These are phyloP conservation scores for Butorides virescens DNA, from an alignment of 2,113 vertebrate species.

Conservation along the genomic window DNA sequence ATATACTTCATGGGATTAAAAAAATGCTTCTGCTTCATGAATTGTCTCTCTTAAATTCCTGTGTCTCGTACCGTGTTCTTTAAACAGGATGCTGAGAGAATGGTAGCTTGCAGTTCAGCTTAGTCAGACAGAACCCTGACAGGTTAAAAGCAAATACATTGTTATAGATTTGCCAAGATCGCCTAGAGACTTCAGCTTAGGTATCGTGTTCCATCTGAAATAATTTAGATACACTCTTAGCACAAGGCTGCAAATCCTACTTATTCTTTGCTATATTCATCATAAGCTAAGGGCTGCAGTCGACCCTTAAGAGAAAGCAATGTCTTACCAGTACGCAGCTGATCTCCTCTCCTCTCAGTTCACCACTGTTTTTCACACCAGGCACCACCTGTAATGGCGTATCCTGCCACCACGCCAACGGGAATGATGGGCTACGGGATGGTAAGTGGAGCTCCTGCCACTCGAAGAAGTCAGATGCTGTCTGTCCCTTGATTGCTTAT, in stretches of 20 bases:
- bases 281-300: slow-evolving; percentile 4
- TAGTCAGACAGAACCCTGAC: neutral
- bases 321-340: neutral
- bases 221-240: neutral
- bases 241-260: neutral
- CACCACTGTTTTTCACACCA: slow-evolving; percentile 62
- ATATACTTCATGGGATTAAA: neutral
- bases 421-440: slow-evolving; percentile 93
- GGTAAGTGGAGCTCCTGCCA: slow-evolving; percentile 76
- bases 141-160: neutral
- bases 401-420: slow-evolving; percentile 92
- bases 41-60: neutral
- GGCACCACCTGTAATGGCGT: slow-evolving; percentile 94
- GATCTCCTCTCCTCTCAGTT: slow-evolving; percentile 12
- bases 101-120: neutral
- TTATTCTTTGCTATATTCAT: slow-evolving; percentile 43
- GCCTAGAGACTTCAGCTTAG: neutral
- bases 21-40: neutral
- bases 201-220: neutral
- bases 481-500: fast-evolving
- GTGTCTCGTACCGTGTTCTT: neutral
- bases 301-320: neutral
- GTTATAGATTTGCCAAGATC: neutral
- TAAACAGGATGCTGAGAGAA: neutral
- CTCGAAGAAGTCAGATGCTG: neutral